A percentile compares a stretch with the other conserved stretches of the same genome.
Conservation (phyloP, 1,140 invertebrate genomes). For the Bombus waltoni region DNA sequence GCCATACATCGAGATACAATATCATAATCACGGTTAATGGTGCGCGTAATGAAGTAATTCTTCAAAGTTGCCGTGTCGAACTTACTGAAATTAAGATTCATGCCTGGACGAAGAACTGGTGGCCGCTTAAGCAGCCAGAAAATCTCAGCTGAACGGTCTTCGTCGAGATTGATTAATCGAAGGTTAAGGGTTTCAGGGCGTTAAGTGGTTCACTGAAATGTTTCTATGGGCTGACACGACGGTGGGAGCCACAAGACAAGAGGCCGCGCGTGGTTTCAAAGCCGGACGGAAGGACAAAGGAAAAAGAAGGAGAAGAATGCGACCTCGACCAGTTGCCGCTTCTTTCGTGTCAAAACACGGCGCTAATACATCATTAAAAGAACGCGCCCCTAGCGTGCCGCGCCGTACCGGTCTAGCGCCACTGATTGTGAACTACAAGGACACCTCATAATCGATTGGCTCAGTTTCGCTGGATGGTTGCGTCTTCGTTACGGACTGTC, state of each 20-base stretch:
- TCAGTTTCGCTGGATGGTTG: constrained; percentile 35
- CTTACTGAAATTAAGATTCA: constrained; percentile 15
- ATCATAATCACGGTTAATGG: background rate
- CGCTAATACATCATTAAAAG: constrained; percentile 74
- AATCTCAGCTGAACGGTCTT: constrained; percentile 60
- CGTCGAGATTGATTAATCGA: constrained; percentile 68
- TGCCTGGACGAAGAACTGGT: constrained; percentile 11
- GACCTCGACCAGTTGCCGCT: constrained; percentile 66
- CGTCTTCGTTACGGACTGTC: background rate
- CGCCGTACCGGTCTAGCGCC: constrained; percentile 32
- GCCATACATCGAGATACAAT: no score
- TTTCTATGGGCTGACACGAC: constrained; percentile 58
- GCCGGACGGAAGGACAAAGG: constrained; percentile 58
- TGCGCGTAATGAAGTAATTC: background rate
- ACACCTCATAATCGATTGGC: constrained; percentile 69
- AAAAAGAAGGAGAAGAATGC: constrained; percentile 60
- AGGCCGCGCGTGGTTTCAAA: constrained; percentile 53
- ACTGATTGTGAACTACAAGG: constrained; percentile 31
- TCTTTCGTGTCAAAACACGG: constrained; percentile 73
- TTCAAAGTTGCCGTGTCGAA: background rate
- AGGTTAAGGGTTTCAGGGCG: constrained; percentile 64
- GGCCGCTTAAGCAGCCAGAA: constrained; percentile 22
- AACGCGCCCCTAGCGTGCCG: constrained; percentile 53
- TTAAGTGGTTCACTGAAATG: constrained; percentile 68
- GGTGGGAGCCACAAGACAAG: constrained; percentile 9